Evolutionary conservation across 2,888 invertebrate species (phyloP), one percentile per base, ranked within the genome.

Genomic region (Bellardia pandia): DNA sequence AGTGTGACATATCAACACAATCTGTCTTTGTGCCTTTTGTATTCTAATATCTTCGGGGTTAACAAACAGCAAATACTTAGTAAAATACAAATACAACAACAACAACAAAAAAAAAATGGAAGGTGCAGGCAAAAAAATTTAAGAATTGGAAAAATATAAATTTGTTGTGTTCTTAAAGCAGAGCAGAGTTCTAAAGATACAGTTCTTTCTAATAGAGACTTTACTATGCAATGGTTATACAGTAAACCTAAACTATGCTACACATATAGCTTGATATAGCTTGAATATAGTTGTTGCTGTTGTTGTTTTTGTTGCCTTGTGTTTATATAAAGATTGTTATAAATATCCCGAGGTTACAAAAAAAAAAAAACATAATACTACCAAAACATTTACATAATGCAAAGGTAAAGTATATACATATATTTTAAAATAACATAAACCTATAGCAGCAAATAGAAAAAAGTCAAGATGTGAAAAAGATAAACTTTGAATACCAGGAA

Each of bases 1-100:
- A 83, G 86, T 86, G 83, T 86, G 83, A 86, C 83, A 83, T 83
- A 83, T 83, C 86, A 86, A 79, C 79, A 79, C 69, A 86, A 83
- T 76, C 86, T 83, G 83, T 51, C 58, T 79, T 79, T 83, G 69
- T 76, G 62, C 53, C 79, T 82, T 83, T 82, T 86, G 83, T 79
- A 66, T 86, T 83, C 56, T 71, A 79, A 86, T 86, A 83, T 71
- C 83, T 79, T 86, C 69, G 83, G 86, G 83, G 86, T 86, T 83
- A 86, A 83, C 75, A 86, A 86, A 83, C 83, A 79, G 75, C 75
- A 79, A 83, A 79, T 75, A 76, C 75, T 60, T 69, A 58, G 53
- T 42, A 62, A 53, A 69, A 80, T 45, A 69, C 74, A 42, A 48
- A 7, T 53, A 75, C 30, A 45, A 30, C 23, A 13, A 13, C 45